Percentiles rank a stretch among this genome's conserved stretches.
phyloP scores from a whole-genome alignment of 2,888 invertebrate genomes.

The Diplolepis rosae region DNA sequence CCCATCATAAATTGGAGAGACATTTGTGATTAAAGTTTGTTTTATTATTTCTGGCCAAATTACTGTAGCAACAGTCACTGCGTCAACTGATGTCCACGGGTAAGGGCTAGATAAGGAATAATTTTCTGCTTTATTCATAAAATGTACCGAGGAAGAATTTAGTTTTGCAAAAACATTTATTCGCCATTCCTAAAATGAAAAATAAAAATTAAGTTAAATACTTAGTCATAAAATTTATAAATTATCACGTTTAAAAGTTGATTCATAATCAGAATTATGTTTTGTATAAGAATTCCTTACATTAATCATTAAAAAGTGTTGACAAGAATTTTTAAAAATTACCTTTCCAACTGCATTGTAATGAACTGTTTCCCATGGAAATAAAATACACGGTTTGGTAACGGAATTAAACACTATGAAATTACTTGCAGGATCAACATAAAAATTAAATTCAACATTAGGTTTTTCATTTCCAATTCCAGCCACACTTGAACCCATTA shows the following conservation, averaged over 20 bases:
- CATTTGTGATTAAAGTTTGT: constrained; percentile 41
- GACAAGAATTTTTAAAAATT: constrained; percentile 36
- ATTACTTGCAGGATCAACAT: constrained; percentile 78
- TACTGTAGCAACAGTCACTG: constrained; percentile 52
- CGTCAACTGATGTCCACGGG: constrained; percentile 59
- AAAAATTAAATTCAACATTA: constrained; percentile 78
- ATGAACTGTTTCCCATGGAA: constrained; percentile 75
- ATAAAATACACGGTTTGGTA: constrained; percentile 67
- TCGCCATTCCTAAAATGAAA: constrained; percentile 75
- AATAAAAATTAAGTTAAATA: neutral
- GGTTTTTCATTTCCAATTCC: constrained; percentile 39
- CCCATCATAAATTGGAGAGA: constrained; percentile 55
- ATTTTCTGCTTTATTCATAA: constrained; percentile 76
- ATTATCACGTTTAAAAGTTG: too few species aligned
- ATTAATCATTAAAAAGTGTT: too few species aligned
- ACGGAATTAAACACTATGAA: constrained; percentile 74
- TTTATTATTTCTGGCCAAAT: constrained; percentile 52
- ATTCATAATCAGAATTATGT: too few species aligned
- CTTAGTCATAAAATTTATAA: neutral
- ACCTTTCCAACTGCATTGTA: constrained; percentile 58
- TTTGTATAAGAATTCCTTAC: too few species aligned
- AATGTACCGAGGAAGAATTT: constrained; percentile 69
- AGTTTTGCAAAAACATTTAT: constrained; percentile 72
- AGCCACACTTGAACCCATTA: constrained; percentile 68
- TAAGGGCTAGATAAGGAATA: too few species aligned